Percentiles rank a stretch among this genome's conserved stretches.
phyloP scores from a whole-genome alignment of 2,888 invertebrate species.

The Himalopsyche kuldschensis region DNA sequence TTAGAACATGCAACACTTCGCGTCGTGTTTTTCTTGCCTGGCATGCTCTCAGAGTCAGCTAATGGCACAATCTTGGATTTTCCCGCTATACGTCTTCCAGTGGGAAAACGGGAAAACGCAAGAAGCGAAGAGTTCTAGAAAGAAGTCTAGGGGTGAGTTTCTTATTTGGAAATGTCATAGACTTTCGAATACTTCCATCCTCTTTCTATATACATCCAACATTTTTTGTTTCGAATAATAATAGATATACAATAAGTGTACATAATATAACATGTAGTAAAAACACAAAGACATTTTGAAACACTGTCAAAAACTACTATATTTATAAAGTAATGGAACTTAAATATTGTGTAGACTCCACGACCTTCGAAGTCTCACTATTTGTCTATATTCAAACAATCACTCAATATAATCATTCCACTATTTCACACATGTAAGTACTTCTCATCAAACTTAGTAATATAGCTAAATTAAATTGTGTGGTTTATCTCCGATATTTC shows the following conservation, averaged over 20 bases:
- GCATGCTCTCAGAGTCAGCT: conserved; percentile 10
- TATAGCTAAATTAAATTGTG: too few species aligned
- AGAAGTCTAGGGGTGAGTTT: background rate
- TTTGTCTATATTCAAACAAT: too few species aligned
- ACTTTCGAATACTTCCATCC: conserved; percentile 4
- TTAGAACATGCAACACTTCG: background rate
- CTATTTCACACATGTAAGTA: too few species aligned
- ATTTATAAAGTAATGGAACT: too few species aligned
- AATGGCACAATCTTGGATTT: conserved; percentile 39
- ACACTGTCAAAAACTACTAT: too few species aligned
- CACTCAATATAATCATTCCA: too few species aligned
- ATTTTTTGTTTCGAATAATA: background rate
- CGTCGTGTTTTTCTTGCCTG: conserved; percentile 7
- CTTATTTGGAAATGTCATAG: conserved; percentile 18
- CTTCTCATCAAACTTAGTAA: too few species aligned
- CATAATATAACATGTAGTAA: too few species aligned
- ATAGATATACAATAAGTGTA: background rate
- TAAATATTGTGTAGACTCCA: too few species aligned
- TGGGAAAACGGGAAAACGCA: conserved; percentile 8
- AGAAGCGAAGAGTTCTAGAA: conserved; percentile 3
- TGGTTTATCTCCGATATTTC: too few species aligned
- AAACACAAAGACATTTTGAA: too few species aligned
- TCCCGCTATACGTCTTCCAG: conserved; percentile 34
- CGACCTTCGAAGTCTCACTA: too few species aligned
- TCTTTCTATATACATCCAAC: background rate